These are phyloP conservation scores for Varecia variegata DNA, from an alignment of 2,797 vertebrate species.

Conservation along the genomic window DNA sequence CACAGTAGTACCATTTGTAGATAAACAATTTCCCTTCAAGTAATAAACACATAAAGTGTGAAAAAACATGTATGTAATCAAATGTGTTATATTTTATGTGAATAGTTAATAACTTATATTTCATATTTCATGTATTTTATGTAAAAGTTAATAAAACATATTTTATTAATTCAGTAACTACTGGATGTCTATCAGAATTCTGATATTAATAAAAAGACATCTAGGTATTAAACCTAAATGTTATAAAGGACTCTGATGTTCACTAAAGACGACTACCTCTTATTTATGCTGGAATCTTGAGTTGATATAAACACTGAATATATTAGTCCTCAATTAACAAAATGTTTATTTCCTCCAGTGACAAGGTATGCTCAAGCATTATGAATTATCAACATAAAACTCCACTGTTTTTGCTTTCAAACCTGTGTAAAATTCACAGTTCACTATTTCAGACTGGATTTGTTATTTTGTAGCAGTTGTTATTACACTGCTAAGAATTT, in stretches of 20 bases:
- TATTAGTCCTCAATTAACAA: neutral
- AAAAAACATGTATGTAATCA: neutral
- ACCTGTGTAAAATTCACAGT: neutral
- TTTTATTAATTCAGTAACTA: conserved; percentile 27
- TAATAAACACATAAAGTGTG: neutral
- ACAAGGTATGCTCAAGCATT: neutral
- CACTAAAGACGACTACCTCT: neutral
- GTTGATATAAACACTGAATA: neutral
- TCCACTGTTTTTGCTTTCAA: neutral
- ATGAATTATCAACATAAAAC: neutral
- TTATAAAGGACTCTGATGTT: neutral
- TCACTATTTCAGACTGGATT: neutral
- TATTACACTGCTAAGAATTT: neutral
- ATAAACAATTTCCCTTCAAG: conserved; percentile 11
- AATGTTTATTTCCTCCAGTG: neutral
- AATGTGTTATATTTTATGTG: neutral
- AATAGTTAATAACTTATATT: neutral
- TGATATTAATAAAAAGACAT: neutral
- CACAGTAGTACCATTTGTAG: neutral
- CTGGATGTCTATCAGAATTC: neutral
- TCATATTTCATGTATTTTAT: neutral
- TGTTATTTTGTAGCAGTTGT: neutral
- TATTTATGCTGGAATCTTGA: neutral
- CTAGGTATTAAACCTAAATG: neutral
- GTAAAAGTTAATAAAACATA: neutral